Base-by-base conservation (phyloP, 2,113 vertebrate species). In the Alces alces region DNA sequence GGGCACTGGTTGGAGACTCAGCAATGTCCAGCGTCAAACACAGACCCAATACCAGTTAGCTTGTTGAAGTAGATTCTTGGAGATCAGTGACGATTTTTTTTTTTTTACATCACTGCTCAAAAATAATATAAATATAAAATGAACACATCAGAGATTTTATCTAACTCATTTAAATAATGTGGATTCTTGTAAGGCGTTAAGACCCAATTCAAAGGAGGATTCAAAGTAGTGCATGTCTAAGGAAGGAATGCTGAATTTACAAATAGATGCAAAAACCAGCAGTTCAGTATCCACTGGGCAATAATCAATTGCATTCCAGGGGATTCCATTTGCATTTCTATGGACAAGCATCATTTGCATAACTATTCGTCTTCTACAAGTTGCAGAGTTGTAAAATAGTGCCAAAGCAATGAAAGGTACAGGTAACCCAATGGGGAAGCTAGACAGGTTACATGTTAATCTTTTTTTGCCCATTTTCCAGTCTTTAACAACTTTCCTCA, bases 241-340 rank as follows among this genome's bases (percentile, higher is more conserved):
- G 92, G 79, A 50, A 84, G 80, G 52, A 55, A 79, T 23, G 33
- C 66, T 21, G 17, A 92, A 90, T 94, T 94, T 54, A 93, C n/a
- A 96, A 86, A 43, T 39, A 80, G 47, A 60, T 86, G 85, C 39
- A 57, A 94, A 92, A 83, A 23, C 66, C 14, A 12, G 64, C 57
- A 19, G 50, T 58, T 54, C 58, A 43, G 19, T 73, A 64, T 47
- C 76, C 30, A 50, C 36, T 0, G 14, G 96, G 78, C 36, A 45
- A 45, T 33, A 73, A 94, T 94, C 92, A 61, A 1, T 45, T 73
- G 73, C 86, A 90, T 97, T 97, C 54, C 86, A 10, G 61, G 80
- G 79, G 50, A 70, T n/a, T 25, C 4, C 13, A 89, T 96, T 80
- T 94, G 89, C 84, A n/a, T 92, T 9, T 89, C 84, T 80, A 33